Evolutionary conservation across 2,888 invertebrate genomes (phyloP), one percentile per base, ranked within the genome.

Genomic region (Cotesia congregata): DNA sequence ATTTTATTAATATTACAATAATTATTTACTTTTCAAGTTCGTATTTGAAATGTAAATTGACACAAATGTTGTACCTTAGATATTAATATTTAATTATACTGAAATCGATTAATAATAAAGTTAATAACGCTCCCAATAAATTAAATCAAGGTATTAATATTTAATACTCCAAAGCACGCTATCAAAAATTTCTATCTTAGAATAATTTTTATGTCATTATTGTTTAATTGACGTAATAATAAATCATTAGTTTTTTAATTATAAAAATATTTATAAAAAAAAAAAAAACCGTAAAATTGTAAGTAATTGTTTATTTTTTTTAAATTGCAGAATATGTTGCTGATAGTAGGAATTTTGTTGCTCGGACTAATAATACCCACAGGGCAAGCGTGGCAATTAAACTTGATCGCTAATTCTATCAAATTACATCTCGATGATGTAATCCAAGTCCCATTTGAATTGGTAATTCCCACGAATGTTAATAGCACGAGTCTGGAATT

Each of bases 301-400:
- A 50, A 50, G 2, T 2, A 12, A 12, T 50, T 7, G 12, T 50
- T 1, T 17, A 60, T 67, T 30, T 1, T 59, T 7, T 75, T 75
- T 64, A 60, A 5, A n/a, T 65, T 62, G 6, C 67, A 76, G 76
- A 67, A 67, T 59, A 76, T 76, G 67, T 38, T 7, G n/a, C 5
- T 67, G 6, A 67, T 61, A 6, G 7, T 76, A 7, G 76, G 76
- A 72, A 20, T 71, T 6, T 12, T 76, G 0, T 6, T 76, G 17
- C 15, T 76, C 38, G 62, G 64, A 17, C 38, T 69, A 5, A 17
- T 59, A 1, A 68, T 68, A 15, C 50, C 72, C 61, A 50, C 20
- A 9, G 68, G 68, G 9, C 50, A 76, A 67, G 41, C 20, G 9
- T 76, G 72, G 68, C 60, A 72, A 64, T 38, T 72, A 60, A 30